Percentiles rank a stretch among this genome's conserved stretches.
These are phyloP conservation scores for Marasmarcha lunaedactyla DNA, from an alignment of 2,888 invertebrate genomes.

Conservation along the genomic window DNA sequence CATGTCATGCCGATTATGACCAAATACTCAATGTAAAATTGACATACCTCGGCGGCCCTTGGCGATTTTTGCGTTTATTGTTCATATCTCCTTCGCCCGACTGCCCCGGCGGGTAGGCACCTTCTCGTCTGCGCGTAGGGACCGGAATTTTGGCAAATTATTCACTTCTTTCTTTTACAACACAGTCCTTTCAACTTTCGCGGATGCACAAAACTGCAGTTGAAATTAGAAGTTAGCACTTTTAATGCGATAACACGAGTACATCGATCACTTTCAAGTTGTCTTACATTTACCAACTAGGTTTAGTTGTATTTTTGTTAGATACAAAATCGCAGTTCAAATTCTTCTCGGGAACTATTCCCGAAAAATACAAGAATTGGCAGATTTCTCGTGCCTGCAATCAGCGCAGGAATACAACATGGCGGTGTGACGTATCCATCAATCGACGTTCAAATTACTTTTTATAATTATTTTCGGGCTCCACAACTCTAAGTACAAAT, in stretches of 20 bases:
- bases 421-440: slow-evolving; percentile 68
- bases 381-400: slow-evolving; percentile 71
- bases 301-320: slow-evolving; percentile 66
- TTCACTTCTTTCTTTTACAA: slow-evolving; percentile 67
- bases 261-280: slow-evolving; percentile 61
- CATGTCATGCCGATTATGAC: slow-evolving; percentile 39
- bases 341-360: slow-evolving; percentile 64
- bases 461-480: slow-evolving; percentile 14
- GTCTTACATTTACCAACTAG: slow-evolving; percentile 65
- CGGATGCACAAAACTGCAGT: slow-evolving; percentile 71
- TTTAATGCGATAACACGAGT: slow-evolving; percentile 60
- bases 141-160: slow-evolving; percentile 85
- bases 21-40: slow-evolving; percentile 38
- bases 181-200: slow-evolving; percentile 72
- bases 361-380: slow-evolving; percentile 69
- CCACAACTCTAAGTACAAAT: slow-evolving; percentile 25
- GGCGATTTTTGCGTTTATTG: slow-evolving; percentile 87
- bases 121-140: slow-evolving; percentile 84
- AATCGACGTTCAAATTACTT: slow-evolving; percentile 57
- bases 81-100: slow-evolving; percentile 76
- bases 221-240: slow-evolving; percentile 64
- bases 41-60: slow-evolving; percentile 78
- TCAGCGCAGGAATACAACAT: slow-evolving; percentile 72
- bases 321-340: slow-evolving; percentile 67
- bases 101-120: slow-evolving; percentile 80